These are phyloP conservation scores for Leptopilina clavipes DNA, from an alignment of 1,140 invertebrate genomes.

Conservation along the genomic window DNA sequence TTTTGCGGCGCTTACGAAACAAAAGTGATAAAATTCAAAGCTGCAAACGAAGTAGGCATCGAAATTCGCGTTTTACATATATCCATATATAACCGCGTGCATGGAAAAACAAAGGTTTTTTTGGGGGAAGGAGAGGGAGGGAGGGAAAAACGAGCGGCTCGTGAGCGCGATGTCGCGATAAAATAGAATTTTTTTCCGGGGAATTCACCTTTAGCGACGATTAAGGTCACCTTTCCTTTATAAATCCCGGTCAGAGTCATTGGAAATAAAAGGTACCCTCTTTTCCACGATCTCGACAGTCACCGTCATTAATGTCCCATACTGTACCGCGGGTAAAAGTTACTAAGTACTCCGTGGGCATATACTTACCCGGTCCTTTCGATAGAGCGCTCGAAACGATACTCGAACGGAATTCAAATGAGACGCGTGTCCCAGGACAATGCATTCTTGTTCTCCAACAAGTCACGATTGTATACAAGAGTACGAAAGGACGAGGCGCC, in stretches of 20 bases:
- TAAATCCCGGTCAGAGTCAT: conserved; percentile 52
- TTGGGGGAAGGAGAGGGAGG: not conserved
- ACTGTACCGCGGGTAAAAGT: conserved; percentile 58
- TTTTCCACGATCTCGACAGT: conserved; percentile 61
- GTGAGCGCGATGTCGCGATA: conserved; percentile 45
- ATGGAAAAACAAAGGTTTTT: conserved; percentile 23
- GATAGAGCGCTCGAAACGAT: conserved; percentile 57
- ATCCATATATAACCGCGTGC: conserved; percentile 31
- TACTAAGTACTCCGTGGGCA: conserved; percentile 50
- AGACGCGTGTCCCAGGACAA: conserved; percentile 62
- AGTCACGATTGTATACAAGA: conserved; percentile 52
- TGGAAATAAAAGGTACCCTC: conserved; percentile 59
- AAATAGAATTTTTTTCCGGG: conserved; percentile 56
- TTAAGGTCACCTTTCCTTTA: conserved; percentile 54
- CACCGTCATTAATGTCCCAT: conserved; percentile 59
- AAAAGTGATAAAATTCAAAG: conserved; percentile 27
- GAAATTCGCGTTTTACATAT: conserved; percentile 30
- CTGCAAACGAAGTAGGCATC: not conserved
- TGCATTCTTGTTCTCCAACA: conserved; percentile 59
- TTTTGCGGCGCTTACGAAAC: not conserved
- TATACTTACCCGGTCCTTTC: conserved; percentile 62
- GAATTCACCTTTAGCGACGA: conserved; percentile 58
- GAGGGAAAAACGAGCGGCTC: conserved; percentile 6
- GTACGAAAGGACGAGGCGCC: conserved; percentile 49
- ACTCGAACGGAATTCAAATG: conserved; percentile 69